Base-by-base conservation (phyloP, 2,797 vertebrate species). In the Aphelocoma californica region DNA sequence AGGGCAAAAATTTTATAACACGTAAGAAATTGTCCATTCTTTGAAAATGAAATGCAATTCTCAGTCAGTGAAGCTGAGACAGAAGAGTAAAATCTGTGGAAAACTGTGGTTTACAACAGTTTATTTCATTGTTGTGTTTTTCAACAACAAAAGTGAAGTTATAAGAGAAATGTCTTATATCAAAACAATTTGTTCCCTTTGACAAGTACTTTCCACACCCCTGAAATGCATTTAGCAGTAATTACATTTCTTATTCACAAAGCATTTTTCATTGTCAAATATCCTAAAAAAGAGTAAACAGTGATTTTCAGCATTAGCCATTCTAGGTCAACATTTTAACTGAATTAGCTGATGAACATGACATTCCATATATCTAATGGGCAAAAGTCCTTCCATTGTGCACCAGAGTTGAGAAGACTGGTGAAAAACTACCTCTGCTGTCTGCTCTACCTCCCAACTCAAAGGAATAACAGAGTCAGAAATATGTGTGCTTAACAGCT, bases 211-310 rank as follows among this genome's bases (percentile, higher is more conserved):
- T 91, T 92, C 53, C 44, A 86, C 47, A 66, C 20, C 25, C 20
- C 36, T 86, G 62, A 81, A 87, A 89, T 45, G 20, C 29, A 62
- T 88, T 89, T 78, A 81, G 17, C 25, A 58, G 36, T 77, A 91
- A 90, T 78, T 92, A 53, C 20, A 62, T 88, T 91, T 53, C 23
- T 78, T 90, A 83, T 54, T 95, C 72, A 81, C 42, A 81, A 85
- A 82, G 11, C 31, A 78, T 81, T 92, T 90, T 96, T 95, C 67
- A 40, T 86, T 91, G 84, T 88, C 87, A 71, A 74, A 65, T 86
- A 83, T 31, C 54, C 16, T 18, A 16, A 77, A 80, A 80, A 56
- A 77, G 16, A 12, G 6, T 47, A 93, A 91, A 78, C 53, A 81
- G 32, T 36, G 2, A 0, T 42, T 92, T 89, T 71, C 0, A 0